A percentile compares a stretch with the other conserved stretches of the same genome.
Evolutionary conservation across 2,113 vertebrate genomes (phyloP).

Genomic region (Myodes glareolus): DNA sequence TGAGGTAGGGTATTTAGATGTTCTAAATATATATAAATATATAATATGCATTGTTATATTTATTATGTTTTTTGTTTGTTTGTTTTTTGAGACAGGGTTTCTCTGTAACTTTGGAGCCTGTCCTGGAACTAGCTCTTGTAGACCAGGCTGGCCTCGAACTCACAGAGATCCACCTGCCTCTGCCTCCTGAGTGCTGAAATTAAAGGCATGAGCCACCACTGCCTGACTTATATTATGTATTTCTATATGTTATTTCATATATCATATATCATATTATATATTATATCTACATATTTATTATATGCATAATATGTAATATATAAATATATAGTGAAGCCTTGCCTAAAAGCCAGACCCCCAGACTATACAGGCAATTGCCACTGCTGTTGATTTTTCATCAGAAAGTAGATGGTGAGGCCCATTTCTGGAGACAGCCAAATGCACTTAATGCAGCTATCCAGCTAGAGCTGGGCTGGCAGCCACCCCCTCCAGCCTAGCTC

Average conservation of each 20-base stretch:
- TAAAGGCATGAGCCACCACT: too few relatives aligned
- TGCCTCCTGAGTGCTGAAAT: too few relatives aligned
- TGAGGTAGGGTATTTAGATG: background rate
- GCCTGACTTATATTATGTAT: background rate
- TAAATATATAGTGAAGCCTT: background rate
- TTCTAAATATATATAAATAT: background rate
- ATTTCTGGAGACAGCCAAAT: background rate
- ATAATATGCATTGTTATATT: background rate
- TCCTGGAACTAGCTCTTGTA: too few relatives aligned
- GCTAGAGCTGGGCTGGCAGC: background rate
- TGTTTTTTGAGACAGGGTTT: too few relatives aligned
- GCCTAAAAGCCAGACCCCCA: background rate
- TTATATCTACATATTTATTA: background rate
- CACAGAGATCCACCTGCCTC: too few relatives aligned
- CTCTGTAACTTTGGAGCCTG: too few relatives aligned
- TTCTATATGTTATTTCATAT: background rate
- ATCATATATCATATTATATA: too few relatives aligned
- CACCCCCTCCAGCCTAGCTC: background rate
- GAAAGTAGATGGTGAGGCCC: background rate
- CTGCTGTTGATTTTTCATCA: too few relatives aligned
- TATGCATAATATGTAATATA: background rate
- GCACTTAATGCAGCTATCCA: too few relatives aligned
- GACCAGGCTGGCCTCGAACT: too few relatives aligned
- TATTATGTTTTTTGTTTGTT: background rate
- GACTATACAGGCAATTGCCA: background rate